Percentiles rank a stretch among this genome's conserved stretches.
phyloP scores from a whole-genome alignment of 2,888 invertebrate genomes.

The Leucoma salicis region DNA sequence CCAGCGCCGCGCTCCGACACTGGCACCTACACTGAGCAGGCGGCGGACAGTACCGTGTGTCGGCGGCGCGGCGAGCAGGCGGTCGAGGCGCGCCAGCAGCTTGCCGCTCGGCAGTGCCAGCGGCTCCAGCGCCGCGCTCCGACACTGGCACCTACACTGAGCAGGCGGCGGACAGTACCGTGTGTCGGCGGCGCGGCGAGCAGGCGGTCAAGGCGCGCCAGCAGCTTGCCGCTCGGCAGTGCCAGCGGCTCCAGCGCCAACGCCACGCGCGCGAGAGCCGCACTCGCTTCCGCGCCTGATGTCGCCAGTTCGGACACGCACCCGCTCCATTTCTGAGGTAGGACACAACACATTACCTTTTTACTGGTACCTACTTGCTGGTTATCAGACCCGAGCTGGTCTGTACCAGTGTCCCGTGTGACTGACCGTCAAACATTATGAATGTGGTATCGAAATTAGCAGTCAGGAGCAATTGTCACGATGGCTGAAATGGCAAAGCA shows the following conservation, averaged over 20 bases:
- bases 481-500: no score
- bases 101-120: conserved; percentile 91
- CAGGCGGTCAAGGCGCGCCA: conserved; percentile 85
- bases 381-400: no score
- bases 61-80: conserved; percentile 85
- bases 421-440: no score
- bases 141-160: conserved; percentile 71
- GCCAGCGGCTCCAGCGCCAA: conserved; percentile 91
- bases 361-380: no score
- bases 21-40: no score
- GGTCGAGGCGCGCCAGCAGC: conserved; percentile 85
- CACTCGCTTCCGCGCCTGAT: conserved; percentile 50
- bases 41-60: no score
- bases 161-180: no score
- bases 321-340: conserved; percentile 61
- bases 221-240: conserved; percentile 90
- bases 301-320: conserved; percentile 52
- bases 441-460: no score
- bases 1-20: no score
- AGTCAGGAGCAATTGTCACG: no score
- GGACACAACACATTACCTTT: background rate
- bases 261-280: conserved; percentile 70
- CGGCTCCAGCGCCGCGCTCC: conserved; percentile 87
- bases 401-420: no score
- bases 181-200: no score